Evolutionary conservation across 1,140 invertebrate genomes (phyloP).

Genomic region (Cyclargus thomasi): DNA sequence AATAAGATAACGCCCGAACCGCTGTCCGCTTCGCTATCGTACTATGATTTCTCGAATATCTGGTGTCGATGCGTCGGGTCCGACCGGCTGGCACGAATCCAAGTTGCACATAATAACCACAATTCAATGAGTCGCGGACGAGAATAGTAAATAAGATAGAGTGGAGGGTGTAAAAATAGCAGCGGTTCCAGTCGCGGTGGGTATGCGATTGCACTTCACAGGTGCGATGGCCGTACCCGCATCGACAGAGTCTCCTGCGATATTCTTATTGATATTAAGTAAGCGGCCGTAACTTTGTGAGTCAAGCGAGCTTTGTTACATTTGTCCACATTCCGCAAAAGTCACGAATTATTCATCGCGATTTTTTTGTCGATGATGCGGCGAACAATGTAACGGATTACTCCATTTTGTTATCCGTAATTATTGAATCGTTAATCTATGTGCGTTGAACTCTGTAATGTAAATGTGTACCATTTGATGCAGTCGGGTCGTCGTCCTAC

Average conservation of each 20-base stretch:
- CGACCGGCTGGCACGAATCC: constrained; percentile 63
- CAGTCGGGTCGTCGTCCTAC: constrained; percentile 62
- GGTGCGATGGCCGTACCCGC: constrained; percentile 58
- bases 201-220: constrained; percentile 61
- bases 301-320: not conserved
- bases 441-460: constrained; percentile 56
- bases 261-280: constrained; percentile 16
- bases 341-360: not conserved
- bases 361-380: not conserved
- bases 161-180: constrained; percentile 71
- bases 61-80: constrained; percentile 60
- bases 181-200: constrained; percentile 62
- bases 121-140: constrained; percentile 73
- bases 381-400: not conserved
- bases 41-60: constrained; percentile 67
- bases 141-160: constrained; percentile 75
- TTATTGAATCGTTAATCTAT: constrained; percentile 50
- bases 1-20: constrained; percentile 36
- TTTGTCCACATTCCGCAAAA: not conserved
- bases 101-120: constrained; percentile 74
- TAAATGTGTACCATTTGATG: constrained; percentile 61
- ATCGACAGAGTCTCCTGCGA: constrained; percentile 20
- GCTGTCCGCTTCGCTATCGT: constrained; percentile 36
- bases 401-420: not conserved
- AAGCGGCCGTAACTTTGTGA: constrained; percentile 4